Base-by-base conservation (phyloP, 2,113 vertebrate genomes). In the Sceloporus undulatus region DNA sequence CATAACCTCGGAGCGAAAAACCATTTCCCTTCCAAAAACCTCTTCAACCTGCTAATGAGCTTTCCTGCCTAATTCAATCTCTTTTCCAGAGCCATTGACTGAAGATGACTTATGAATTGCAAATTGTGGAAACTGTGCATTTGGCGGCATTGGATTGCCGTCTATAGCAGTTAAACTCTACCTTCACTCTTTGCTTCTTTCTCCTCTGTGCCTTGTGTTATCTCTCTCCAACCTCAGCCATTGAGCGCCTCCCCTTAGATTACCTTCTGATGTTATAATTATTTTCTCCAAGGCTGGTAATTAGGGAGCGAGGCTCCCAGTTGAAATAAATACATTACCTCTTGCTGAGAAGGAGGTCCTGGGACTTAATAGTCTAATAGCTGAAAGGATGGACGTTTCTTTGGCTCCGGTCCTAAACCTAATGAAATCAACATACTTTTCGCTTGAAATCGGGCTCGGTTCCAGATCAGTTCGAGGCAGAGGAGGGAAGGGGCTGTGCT, bases 41-140 rank as follows among this genome's bases (percentile, higher is more conserved):
- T 88, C 7, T 89, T 91, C 93, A 84, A 0, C 88, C 91, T 88
- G 87, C 82, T 87, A 91, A 93, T 90, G 10, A 86, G 59, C 59
- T 68, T 73, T 85, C 90, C 91, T 74, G 59, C 5, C 16, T 80
- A 59, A 34, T 73, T 82, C 84, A 85, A 65, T 84, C 90, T 86
- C 91, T 92, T 95, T 93, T 93, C 90, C 92, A 82, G 88, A 89
- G 81, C 84, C 89, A 66, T 54, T 84, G 19, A 14, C 40, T 21
- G 8, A n/a, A 82, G 11, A 34, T 48, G 71, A 66, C 38, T 62
- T 65, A 66, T 52, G 27, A 34, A 56, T 71, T 79, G 79, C 86
- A 82, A 82, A 82, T 82, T 18, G 66, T 29, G 38, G 25, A 76
- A 14, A 34, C 4, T 38, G 52, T 27, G 40, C 56, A 66, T 76